Percentiles rank a stretch among this genome's conserved stretches.
phyloP scores from a whole-genome alignment of 2,888 invertebrate species.

The Himalopsyche japonica region DNA sequence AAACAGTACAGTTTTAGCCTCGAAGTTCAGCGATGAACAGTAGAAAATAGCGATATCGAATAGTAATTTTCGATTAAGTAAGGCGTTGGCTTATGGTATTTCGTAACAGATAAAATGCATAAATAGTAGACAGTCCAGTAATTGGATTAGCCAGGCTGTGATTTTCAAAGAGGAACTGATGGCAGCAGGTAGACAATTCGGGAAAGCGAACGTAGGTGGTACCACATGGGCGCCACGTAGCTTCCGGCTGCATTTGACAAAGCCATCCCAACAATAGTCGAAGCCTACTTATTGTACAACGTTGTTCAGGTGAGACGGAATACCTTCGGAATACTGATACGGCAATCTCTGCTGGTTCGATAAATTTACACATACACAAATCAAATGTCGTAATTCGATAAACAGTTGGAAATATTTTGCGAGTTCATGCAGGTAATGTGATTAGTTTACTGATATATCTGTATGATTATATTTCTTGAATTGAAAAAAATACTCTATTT shows the following conservation, averaged over 20 bases:
- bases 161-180: background rate
- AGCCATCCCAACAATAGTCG: background rate
- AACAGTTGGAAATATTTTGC: background rate
- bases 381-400: background rate
- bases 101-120: background rate
- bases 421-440: background rate
- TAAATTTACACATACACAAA: background rate
- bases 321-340: background rate
- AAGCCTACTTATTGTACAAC: background rate
- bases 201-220: background rate
- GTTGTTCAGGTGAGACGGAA: conserved; percentile 5
- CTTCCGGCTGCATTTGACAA: conserved; percentile 1
- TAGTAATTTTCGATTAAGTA: too few species aligned
- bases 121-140: background rate
- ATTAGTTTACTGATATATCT: background rate
- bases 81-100: too few species aligned
- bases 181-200: background rate
- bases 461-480: background rate
- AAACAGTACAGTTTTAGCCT: too few species aligned
- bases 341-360: background rate
- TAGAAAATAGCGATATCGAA: too few species aligned
- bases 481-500: too few species aligned
- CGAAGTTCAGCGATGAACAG: too few species aligned
- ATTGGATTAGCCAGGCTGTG: background rate
- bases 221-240: background rate